A percentile compares a stretch with the other conserved stretches of the same genome.
These are phyloP conservation scores for Callinectes sapidus DNA, from an alignment of 2,888 invertebrate species.

Conservation along the genomic window DNA sequence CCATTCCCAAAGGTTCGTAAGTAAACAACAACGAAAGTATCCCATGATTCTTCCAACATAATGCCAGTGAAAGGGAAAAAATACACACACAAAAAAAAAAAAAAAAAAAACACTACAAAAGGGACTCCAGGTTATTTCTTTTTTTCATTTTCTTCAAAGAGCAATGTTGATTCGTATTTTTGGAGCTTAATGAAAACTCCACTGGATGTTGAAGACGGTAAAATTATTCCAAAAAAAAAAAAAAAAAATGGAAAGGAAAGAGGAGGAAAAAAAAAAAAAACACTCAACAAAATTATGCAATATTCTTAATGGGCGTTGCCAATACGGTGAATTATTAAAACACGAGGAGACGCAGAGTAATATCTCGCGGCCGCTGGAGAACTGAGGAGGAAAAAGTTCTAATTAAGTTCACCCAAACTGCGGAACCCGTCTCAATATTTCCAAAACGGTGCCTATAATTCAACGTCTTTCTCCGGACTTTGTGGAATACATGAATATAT, in stretches of 20 bases:
- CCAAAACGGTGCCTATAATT: not conserved
- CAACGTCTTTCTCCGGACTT: not conserved
- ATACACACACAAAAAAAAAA: no score
- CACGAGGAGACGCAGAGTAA: not conserved
- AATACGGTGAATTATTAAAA: constrained; percentile 1
- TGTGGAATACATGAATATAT: constrained; percentile 16
- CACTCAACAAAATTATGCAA: not conserved
- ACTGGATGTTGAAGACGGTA: not conserved
- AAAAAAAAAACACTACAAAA: not conserved
- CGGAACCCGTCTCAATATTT: not conserved
- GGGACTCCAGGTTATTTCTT: not conserved
- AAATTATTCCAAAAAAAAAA: no score
- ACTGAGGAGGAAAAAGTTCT: constrained; percentile 5
- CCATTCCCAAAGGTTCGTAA: no score
- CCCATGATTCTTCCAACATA: not conserved
- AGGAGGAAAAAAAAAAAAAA: no score
- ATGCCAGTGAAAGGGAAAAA: not conserved
- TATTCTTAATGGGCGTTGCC: not conserved
- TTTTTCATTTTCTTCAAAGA: not conserved
- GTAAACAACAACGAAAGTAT: no score
- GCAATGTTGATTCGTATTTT: not conserved
- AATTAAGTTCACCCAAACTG: constrained; percentile 1
- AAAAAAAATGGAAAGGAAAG: no score
- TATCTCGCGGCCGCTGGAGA: not conserved
- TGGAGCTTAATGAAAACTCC: not conserved